Base-by-base conservation (phyloP, 2,113 vertebrate species). In the Laterallus jamaicensis region DNA sequence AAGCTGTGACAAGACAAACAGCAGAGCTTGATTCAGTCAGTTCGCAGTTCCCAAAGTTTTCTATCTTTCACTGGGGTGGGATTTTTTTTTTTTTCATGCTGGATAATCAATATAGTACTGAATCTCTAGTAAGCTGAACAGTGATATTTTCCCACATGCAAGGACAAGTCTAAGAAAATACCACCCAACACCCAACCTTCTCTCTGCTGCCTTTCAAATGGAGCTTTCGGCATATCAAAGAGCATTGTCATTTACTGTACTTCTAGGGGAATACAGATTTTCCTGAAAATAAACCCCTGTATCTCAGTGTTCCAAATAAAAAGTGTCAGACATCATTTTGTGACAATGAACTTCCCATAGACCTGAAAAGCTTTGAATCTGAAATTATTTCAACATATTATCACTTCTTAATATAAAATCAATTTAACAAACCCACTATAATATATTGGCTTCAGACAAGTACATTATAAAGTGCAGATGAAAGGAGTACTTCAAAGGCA, bases 1-100 rank as follows among this genome's bases (percentile, higher is more conserved):
- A 95, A 92, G 85, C 66, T 87, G 92, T 76, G 66, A 93, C 66
- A 92, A 86, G 88, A 92, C 91, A 89, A 92, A 93, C 40, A 96
- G 44, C 92, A 94, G 86, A 96, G 37, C 59, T 59, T 94, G 44
- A 71, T 75, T 42, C 39, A 76, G 66, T 82, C 55, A 62, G 25
- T 93, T 94, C 80, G 91, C 62, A 93, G 77, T 50, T 85, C 31
- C 73, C 73, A 67, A 90, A 25, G 62, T 92, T 93, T 92, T 95
- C 69, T 86, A 0, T 79, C 56, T 82, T 86, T 82, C 80, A 90
- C 49, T 67, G 5, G 56, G 24, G 63, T 74, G 14, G 80, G 92
- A 94, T 73, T 54, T 86, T 42, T 77, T 69, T 78, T 10, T 70
- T 12, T 70, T 95, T 86, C 49, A 89, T 63, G 31, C 40, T 94